These are phyloP conservation scores for Pseudomugil tenellus DNA, from an alignment of 2,797 vertebrate species.

Conservation along the genomic window DNA sequence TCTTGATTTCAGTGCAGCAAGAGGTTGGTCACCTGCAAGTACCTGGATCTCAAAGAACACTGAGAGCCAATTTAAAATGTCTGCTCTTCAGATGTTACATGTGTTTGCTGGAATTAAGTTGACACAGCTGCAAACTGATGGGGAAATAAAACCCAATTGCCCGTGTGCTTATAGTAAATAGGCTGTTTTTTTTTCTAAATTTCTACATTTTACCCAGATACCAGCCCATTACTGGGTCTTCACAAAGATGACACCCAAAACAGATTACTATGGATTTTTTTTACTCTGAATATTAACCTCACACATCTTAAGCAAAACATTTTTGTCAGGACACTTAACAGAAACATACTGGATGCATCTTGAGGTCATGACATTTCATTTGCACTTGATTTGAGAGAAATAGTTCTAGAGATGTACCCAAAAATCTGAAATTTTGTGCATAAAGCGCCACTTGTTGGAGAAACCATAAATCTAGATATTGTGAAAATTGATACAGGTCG, in stretches of 20 bases:
- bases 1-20: constrained; percentile 62
- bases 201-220: neutral
- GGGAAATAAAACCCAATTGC: constrained; percentile 13
- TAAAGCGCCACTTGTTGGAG: too few relatives aligned
- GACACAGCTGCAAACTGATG: neutral
- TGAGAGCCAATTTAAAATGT: constrained; percentile 38
- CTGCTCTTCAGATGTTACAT: constrained; percentile 56
- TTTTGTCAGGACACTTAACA: constrained; percentile 33
- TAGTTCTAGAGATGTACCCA: too few relatives aligned
- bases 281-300: too few relatives aligned
- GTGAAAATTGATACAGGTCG: too few relatives aligned
- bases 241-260: too few relatives aligned
- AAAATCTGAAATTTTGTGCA: too few relatives aligned
- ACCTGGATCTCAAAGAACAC: constrained; percentile 24
- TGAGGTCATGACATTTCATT: too few relatives aligned
- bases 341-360: constrained; percentile 44
- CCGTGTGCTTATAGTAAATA: neutral
- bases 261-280: too few relatives aligned
- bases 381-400: too few relatives aligned
- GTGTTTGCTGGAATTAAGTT: constrained; percentile 32
- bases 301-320: constrained; percentile 31
- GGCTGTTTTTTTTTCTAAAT: neutral
- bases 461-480: too few relatives aligned
- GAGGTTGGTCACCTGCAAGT: constrained; percentile 54
- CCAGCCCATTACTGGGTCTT: too few relatives aligned